Percentiles rank a stretch among this genome's conserved stretches.
These are phyloP conservation scores for Amblyjoppa fuscipennis DNA, from an alignment of 2,888 invertebrate species.

Conservation along the genomic window DNA sequence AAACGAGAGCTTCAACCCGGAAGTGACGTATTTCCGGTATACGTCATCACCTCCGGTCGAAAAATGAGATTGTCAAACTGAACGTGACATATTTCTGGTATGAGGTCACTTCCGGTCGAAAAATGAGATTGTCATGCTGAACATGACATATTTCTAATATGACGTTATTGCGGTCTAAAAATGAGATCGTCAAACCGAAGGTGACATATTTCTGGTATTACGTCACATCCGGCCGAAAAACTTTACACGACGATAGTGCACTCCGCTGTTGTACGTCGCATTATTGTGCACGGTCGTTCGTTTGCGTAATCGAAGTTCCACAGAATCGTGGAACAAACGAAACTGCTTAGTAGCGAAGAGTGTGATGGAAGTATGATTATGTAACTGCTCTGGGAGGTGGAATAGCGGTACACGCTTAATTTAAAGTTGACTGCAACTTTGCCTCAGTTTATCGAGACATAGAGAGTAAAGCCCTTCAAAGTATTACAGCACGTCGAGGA, in stretches of 20 bases:
- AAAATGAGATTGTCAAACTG: no score
- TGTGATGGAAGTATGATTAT: background rate
- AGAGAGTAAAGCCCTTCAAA: constrained; percentile 4
- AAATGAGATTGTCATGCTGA: no score
- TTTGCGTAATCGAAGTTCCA: background rate
- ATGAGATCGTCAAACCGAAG: no score
- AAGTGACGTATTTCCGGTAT: no score
- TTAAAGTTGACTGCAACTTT: constrained; percentile 19
- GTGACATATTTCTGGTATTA: no score
- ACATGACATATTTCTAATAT: no score
- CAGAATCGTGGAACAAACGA: background rate
- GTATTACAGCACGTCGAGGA: constrained; percentile 6
- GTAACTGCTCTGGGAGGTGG: background rate
- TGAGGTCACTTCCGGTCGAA: no score
- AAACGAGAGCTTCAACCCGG: no score
- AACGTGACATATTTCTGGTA: no score
- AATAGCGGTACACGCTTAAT: constrained; percentile 11
- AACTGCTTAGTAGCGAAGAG: background rate
- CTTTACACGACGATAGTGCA: background rate
- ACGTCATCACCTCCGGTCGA: no score
- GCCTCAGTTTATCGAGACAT: background rate
- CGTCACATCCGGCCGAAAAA: no score
- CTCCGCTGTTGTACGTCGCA: background rate
- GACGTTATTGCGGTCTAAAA: no score
- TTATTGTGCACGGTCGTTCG: background rate